Percentiles rank a stretch among this genome's conserved stretches.
Evolutionary conservation across 2,888 invertebrate genomes (phyloP).

Genomic region (Lithophane leautieri): DNA sequence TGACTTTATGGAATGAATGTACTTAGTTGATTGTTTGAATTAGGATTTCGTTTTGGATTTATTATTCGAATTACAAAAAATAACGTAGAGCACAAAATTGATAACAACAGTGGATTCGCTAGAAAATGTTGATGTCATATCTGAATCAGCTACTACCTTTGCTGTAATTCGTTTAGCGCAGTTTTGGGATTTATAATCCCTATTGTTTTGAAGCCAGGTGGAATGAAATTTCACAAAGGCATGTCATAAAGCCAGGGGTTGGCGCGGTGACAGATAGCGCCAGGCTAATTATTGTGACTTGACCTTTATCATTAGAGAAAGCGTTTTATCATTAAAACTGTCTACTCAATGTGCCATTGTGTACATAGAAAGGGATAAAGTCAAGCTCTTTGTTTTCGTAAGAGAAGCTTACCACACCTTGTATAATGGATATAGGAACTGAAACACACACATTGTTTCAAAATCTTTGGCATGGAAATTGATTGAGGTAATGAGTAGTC

Average conservation of each 20-base stretch:
- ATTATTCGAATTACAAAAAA: not conserved
- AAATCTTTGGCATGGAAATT: slow-evolving; percentile 14
- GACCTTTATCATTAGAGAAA: slow-evolving; percentile 53
- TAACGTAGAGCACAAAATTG: not conserved
- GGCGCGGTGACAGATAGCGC: slow-evolving; percentile 50
- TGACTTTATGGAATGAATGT: slow-evolving; percentile 1
- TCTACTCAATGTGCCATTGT: slow-evolving; percentile 17
- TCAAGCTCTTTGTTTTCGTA: slow-evolving; percentile 9
- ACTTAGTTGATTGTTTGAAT: not conserved
- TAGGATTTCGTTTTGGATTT: slow-evolving; percentile 7
- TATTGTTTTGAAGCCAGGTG: slow-evolving; percentile 41
- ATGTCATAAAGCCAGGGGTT: slow-evolving; percentile 42
- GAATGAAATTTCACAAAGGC: slow-evolving; percentile 54
- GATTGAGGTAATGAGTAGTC: not conserved
- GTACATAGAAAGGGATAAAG: slow-evolving; percentile 14
- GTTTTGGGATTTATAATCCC: slow-evolving; percentile 25
- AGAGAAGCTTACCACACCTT: not conserved
- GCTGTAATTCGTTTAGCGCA: slow-evolving; percentile 15
- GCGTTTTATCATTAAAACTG: slow-evolving; percentile 35
- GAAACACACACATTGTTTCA: not conserved
- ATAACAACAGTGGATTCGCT: not conserved
- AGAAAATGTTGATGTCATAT: not conserved
- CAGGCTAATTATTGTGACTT: slow-evolving; percentile 50
- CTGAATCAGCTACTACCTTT: not conserved
- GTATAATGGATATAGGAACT: not conserved